Conservation (phyloP, 1,140 invertebrate species). For the Leptonema lineaticorne region DNA sequence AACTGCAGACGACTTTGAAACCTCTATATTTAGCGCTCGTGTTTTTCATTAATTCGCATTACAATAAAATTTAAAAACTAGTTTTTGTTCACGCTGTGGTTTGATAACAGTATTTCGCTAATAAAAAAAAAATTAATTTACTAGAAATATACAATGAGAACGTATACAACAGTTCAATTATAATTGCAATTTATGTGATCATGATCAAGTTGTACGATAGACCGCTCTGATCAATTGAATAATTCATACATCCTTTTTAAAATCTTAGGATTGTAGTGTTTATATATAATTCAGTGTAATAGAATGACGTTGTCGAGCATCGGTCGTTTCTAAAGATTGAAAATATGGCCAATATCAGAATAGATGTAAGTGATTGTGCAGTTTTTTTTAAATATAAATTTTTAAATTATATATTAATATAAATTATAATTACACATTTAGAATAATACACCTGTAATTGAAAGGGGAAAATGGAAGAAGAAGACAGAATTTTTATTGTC, state of each 20-base stretch:
- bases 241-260: conserved; percentile 20
- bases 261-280: neutral
- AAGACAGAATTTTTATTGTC: conserved; percentile 75
- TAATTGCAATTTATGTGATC: too few relatives aligned
- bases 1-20: too few relatives aligned
- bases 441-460: conserved; percentile 7
- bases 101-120: too few relatives aligned
- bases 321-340: neutral
- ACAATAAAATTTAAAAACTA: too few relatives aligned
- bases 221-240: conserved; percentile 16
- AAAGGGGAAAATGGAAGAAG: conserved; percentile 60
- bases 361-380: neutral
- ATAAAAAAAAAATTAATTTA: too few relatives aligned
- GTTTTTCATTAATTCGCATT: too few relatives aligned
- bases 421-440: neutral
- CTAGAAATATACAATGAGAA: too few relatives aligned
- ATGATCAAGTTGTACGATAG: too few relatives aligned
- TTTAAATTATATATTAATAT: neutral
- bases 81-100: too few relatives aligned
- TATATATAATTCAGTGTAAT: neutral
- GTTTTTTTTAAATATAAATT: too few relatives aligned
- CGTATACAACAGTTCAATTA: too few relatives aligned
- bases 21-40: too few relatives aligned
- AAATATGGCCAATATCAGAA: neutral
- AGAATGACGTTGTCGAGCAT: neutral